phyloP scores from a whole-genome alignment of 2,113 vertebrate genomes.

The Naja naja region DNA sequence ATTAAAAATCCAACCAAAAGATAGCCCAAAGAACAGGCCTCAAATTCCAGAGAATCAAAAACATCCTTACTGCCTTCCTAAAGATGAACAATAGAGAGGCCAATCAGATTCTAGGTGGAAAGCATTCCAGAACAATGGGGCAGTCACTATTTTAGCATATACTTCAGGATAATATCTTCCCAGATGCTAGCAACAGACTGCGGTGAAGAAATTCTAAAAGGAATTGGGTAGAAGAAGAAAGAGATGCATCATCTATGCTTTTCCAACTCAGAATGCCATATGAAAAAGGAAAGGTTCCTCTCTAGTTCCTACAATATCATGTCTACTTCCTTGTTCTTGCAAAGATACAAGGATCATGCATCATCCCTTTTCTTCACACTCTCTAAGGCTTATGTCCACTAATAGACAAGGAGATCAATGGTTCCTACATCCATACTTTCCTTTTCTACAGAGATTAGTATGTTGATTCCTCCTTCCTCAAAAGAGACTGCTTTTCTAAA shows the following conservation, averaged over 20 bases:
- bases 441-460: neutral
- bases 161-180: neutral
- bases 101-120: neutral
- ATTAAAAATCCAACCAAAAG: neutral
- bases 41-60: neutral
- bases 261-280: neutral
- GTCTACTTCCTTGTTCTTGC: neutral
- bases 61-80: neutral
- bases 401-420: neutral
- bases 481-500: neutral
- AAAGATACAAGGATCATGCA: neutral
- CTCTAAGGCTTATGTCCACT: neutral
- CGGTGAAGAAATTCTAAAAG: neutral
- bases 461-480: neutral
- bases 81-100: neutral
- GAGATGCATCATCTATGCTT: neutral
- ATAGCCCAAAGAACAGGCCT: neutral
- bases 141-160: neutral
- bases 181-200: neutral
- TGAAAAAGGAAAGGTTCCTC: neutral
- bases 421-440: neutral
- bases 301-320: neutral
- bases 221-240: neutral
- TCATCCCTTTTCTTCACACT: neutral
- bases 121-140: neutral